Base-by-base conservation (phyloP, 2,888 invertebrate genomes). In the Odontocolon sp. region DNA sequence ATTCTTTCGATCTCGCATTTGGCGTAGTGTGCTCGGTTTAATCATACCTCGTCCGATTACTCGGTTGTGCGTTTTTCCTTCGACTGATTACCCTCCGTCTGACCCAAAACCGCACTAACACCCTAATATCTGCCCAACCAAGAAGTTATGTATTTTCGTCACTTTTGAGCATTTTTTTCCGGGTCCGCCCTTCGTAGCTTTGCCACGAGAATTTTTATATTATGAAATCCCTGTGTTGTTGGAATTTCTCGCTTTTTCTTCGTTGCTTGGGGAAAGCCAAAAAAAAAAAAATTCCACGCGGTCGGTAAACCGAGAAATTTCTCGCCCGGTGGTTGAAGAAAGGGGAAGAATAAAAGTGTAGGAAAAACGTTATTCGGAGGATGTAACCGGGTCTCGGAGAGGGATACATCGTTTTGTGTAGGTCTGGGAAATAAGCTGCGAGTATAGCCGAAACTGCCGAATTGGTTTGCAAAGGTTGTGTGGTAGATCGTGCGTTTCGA, bases 211-310 rank as follows among this genome's bases (percentile, higher is more conserved):
- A 54, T 67, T 66, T 66, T 70, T 66, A 18, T 66, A 66, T 54
- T 36, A 67, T 54, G 31, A 61, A 61, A 76, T 56, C 36, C 18
- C 16, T 42, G 31, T 26, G 45, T 69, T 50, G 40, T 31, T 16
- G 42, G 31, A 69, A 57, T 52, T 66, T 59, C 28, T 33, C 33
- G 28, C 33, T 52, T 59, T 45, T 57, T 42, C 36, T 57, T 69
- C 36, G 45, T 54, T 38, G 16, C 4, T 8, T 9, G 14, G 8
- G 5, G 26, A 36, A 8, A 23, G 14, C 40, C 31, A 23, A 45
- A 87, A 87, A 85, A 73, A 78, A 72, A 80, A 81, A 81, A 84
- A 81, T 79, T 82, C 63, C 80, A 82, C 77, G 81, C 77, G 78
- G 80, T 76, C 82, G 82, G 80, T 77, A 79, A 81, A 84, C 81